phyloP scores from a whole-genome alignment of 1,140 invertebrate genomes.

The Gonioctena quinquepunctata region DNA sequence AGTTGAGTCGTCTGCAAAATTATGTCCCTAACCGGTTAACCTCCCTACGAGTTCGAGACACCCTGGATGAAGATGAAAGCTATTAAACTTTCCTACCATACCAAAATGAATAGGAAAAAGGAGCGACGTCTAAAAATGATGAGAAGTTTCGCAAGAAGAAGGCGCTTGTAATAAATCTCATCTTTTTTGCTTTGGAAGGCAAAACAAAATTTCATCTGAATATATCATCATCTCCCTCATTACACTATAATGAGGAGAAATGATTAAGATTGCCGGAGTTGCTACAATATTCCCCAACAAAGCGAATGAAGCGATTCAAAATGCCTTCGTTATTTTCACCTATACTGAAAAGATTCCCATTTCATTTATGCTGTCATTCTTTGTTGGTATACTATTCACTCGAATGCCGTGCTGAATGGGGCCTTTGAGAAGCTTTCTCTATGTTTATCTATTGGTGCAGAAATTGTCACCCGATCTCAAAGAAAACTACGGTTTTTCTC shows the following conservation, averaged over 20 bases:
- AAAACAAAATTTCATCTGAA: background rate
- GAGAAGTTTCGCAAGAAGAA: background rate
- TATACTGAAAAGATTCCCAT: background rate
- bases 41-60: no score
- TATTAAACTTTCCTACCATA: background rate
- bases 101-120: background rate
- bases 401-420: background rate
- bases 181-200: background rate
- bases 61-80: no score
- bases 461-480: no score
- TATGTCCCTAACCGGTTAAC: no score
- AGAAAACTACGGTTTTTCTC: no score
- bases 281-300: background rate
- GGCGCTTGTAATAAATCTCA: background rate
- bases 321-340: background rate
- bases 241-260: background rate
- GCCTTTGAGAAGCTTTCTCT: no score
- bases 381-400: background rate
- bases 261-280: background rate
- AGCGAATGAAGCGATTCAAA: background rate
- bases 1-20: no score
- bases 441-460: no score
- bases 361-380: background rate
- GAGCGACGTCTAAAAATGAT: background rate
- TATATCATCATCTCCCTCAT: background rate